Evolutionary conservation across 2,113 vertebrate genomes (phyloP).

Genomic region (Ceyx melanurus): DNA sequence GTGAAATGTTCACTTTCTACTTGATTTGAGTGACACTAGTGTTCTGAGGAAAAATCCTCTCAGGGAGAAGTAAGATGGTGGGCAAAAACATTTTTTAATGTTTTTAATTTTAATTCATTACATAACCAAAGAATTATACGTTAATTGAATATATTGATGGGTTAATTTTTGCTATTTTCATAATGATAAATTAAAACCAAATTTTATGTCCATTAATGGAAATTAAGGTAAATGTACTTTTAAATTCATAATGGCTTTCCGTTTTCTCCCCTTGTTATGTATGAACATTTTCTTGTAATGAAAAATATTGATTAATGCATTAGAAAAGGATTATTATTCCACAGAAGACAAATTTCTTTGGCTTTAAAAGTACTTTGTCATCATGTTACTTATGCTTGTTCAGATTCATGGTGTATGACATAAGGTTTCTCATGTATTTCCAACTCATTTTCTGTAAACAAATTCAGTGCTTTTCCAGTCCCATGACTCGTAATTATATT

Average conservation of each 20-base stretch:
- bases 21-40: not conserved
- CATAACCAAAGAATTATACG: not conserved
- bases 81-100: no score
- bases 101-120: not conserved
- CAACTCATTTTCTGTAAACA: not conserved
- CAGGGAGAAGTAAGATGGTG: not conserved
- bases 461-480: not conserved
- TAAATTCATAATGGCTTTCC: not conserved
- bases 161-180: constrained; percentile 16
- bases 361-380: not conserved
- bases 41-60: not conserved
- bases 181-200: not conserved
- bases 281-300: not conserved
- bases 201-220: constrained; percentile 1
- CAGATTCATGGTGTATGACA: not conserved
- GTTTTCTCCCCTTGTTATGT: not conserved
- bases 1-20: not conserved
- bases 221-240: constrained; percentile 41
- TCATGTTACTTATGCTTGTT: not conserved
- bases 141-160: constrained; percentile 17
- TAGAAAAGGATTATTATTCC: not conserved
- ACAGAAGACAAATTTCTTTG: not conserved
- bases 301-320: not conserved
- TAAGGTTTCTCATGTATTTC: not conserved
- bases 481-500: not conserved